Evolutionary conservation across 1,140 invertebrate species (phyloP), one percentile per base, ranked within the genome.

Genomic region (Phymastichus coffea): DNA sequence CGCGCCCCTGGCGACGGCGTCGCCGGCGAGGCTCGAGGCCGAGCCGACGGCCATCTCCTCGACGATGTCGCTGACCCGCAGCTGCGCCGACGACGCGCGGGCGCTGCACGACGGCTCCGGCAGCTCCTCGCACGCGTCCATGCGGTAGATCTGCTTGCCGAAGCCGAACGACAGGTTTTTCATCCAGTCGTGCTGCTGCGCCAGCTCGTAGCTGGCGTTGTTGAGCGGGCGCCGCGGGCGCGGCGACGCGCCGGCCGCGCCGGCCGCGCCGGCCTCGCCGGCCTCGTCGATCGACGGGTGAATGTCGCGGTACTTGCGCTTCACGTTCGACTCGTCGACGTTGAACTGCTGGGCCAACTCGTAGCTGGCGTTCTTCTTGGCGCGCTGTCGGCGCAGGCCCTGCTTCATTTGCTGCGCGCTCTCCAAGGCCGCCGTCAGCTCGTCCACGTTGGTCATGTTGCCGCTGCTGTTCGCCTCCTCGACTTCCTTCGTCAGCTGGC

Each of bases 201-300:
- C 78, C 23, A 79, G 48, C 40, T 80, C 78, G 63, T 80, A 80
- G 25, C 78, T 80, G 0, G 78, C 74, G 38, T 75, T 78, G 55
- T 80, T 79, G n/a, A 68, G 2, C 2, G 70, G 14, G n/a, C 28
- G 0, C 17, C 8, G 19, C 44, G 37, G 0, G 28, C 26, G n/a
- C 17, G 38, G 12, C 3, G 37, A 47, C 35, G 51, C 17, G 14
- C 8, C 25, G 46, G 17, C 4, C n/a, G n/a, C 10, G 12, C 38
- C 6, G 38, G n/a, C n/a, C 19, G 17, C 17, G 38, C n/a, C n/a
- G 19, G 40, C 17, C 63, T 64, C 19, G 33, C 49, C 0, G 63
- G 56, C 74, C n/a, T 76, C 76, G 58, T 72, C 76, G 10, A 15
- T 17, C 2, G 20, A 2, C n/a, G 53, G 14, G 8, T 2, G 20